Percentiles rank a stretch among this genome's conserved stretches.
These are phyloP conservation scores for Araneus ventricosus DNA, from an alignment of 1,140 invertebrate species.

Conservation along the genomic window DNA sequence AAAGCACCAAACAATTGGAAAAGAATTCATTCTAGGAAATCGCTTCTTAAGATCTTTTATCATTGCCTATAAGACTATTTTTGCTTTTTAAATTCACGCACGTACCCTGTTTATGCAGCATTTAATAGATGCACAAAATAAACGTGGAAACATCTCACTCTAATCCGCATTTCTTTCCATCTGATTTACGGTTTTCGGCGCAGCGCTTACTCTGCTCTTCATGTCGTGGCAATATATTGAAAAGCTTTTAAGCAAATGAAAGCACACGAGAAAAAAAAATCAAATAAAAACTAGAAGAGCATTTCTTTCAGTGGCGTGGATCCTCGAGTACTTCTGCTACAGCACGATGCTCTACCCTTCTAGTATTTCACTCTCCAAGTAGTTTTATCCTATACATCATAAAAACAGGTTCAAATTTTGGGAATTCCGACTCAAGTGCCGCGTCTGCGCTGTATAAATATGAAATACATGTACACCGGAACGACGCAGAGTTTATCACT, in stretches of 20 bases:
- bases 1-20: too few species aligned
- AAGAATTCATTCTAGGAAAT: background rate
- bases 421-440: background rate
- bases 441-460: slow-evolving; percentile 36
- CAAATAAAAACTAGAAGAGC: background rate
- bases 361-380: background rate
- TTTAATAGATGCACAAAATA: background rate
- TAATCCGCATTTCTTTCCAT: background rate
- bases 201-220: background rate
- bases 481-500: slow-evolving; percentile 42
- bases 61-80: background rate
- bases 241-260: slow-evolving; percentile 64
- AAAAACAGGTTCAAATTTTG: slow-evolving; percentile 44
- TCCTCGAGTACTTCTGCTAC: background rate
- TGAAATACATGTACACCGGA: slow-evolving; percentile 52
- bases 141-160: background rate
- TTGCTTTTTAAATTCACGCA: background rate
- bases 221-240: slow-evolving; percentile 34
- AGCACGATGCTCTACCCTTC: background rate
- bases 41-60: background rate
- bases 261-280: slow-evolving; percentile 11
- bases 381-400: slow-evolving; percentile 28
- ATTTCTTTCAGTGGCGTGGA: background rate
- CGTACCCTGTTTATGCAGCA: background rate
- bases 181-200: background rate